Base-by-base conservation (phyloP, 2,888 invertebrate genomes). In the Mantis religiosa region DNA sequence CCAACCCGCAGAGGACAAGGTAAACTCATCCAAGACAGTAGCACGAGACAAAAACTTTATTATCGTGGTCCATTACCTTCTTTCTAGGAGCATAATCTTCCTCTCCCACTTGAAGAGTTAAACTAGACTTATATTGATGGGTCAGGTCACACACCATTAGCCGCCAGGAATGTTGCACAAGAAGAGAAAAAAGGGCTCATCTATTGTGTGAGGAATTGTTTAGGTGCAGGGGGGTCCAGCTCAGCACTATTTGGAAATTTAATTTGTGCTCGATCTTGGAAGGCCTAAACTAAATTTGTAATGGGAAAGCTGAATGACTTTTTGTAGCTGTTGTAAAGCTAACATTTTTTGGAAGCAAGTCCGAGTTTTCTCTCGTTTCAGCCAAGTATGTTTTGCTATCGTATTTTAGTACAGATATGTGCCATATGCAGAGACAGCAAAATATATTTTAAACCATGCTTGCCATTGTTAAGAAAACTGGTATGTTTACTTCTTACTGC, bases 61-160 rank as follows among this genome's bases (percentile, higher is more conserved):
- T 71, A 71, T 71, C 54, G 20, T 71, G 54, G 54, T 25, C 54
- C 54, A 71, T 71, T 71, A 71, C 54, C 25, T 71, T 71, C 20
- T 71, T 71, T 71, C 25, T 71, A 71, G 20, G 54, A 71, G 54
- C 54, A 71, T 71, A 71, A 71, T 71, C 54, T 71, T 71, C 54
- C 54, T 20, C 54, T 71, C 20, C 6, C 54, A 54, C 20, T 20
- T 71, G 54, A 71, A 71, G 25, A 71, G 54, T n/a, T 30, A 82
- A 87, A 87, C 81, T 87, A 87, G 87, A 87, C 87, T 82, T 30
- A 82, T 87, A 87, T 87, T 87, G 87, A 87, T 87, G 87, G 87
- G 87, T 82, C 54, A 87, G 82, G 87, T n/a, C 87, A 81, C 87
- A 71, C 54, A 71, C 54, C 54, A 71, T 71, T 71, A 71, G 54